phyloP scores from a whole-genome alignment of 2,888 invertebrate genomes.

The Drosophila mimetica region DNA sequence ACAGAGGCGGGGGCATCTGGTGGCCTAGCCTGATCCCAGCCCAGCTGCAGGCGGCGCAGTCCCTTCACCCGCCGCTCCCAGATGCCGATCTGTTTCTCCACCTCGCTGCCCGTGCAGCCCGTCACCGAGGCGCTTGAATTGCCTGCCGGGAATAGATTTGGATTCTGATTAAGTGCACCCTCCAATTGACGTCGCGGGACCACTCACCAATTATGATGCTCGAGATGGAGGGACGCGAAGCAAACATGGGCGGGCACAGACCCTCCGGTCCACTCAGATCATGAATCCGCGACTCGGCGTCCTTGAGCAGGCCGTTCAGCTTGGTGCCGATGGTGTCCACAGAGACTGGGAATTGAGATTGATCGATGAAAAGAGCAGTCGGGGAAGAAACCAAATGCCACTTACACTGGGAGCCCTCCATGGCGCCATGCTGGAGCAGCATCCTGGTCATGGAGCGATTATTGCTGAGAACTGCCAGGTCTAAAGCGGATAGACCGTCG shows the following conservation, averaged over 20 bases:
- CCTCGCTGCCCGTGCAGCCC: slow-evolving; percentile 90
- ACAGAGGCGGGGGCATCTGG: slow-evolving; percentile 93
- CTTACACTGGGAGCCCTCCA: slow-evolving; percentile 92
- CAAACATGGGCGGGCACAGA: slow-evolving; percentile 83
- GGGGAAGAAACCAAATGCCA: not conserved
- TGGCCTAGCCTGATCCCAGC: slow-evolving; percentile 93
- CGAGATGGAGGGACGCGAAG: slow-evolving; percentile 86
- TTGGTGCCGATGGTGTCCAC: slow-evolving; percentile 90
- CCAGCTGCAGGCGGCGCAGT: slow-evolving; percentile 89
- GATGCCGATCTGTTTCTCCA: slow-evolving; percentile 92
- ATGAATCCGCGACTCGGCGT: slow-evolving; percentile 93
- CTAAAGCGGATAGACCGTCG: slow-evolving; percentile 95
- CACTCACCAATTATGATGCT: slow-evolving; percentile 86
- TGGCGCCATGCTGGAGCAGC: slow-evolving; percentile 94
- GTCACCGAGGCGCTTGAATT: slow-evolving; percentile 85
- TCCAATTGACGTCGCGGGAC: slow-evolving; percentile 2
- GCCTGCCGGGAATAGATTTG: slow-evolving; percentile 60
- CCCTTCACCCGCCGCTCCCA: slow-evolving; percentile 90
- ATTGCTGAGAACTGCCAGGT: slow-evolving; percentile 96
- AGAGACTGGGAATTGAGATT: slow-evolving; percentile 64
- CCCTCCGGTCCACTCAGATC: slow-evolving; percentile 88
- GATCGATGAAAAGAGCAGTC: slow-evolving; percentile 29
- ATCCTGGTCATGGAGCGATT: slow-evolving; percentile 95
- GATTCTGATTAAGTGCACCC: slow-evolving; percentile 15
- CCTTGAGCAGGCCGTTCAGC: slow-evolving; percentile 90